A percentile compares a stretch with the other conserved stretches of the same genome.
These are phyloP conservation scores for Drosophila miranda DNA, from an alignment of 1,140 invertebrate species.

Conservation along the genomic window DNA sequence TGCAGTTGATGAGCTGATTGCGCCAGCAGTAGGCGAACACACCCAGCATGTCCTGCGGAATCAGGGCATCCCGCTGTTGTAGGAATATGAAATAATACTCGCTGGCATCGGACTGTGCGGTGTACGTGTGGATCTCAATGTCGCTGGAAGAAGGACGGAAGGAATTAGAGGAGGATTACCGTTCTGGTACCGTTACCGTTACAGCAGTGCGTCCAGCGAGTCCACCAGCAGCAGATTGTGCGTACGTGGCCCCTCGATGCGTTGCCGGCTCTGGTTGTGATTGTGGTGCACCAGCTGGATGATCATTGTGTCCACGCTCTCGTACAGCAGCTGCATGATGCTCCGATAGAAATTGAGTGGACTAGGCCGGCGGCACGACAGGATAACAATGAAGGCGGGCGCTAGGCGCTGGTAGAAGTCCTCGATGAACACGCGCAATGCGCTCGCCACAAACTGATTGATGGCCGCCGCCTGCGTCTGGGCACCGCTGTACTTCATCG, in stretches of 20 bases:
- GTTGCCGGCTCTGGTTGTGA: conserved; percentile 7
- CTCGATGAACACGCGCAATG: conserved; percentile 49
- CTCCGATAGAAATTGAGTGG: conserved; percentile 60
- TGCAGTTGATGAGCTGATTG: conserved; percentile 63
- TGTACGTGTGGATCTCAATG: conserved; percentile 54
- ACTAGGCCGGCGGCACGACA: conserved; percentile 55
- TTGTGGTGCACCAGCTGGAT: conserved; percentile 52
- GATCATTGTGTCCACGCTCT: conserved; percentile 61
- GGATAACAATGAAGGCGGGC: conserved; percentile 53
- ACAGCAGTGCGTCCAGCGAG: conserved; percentile 55
- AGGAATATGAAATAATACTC: conserved; percentile 68
- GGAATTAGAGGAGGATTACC: neutral
- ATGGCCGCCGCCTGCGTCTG: conserved; percentile 52
- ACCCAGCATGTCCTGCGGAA: conserved; percentile 48
- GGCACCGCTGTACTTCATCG: conserved; percentile 50
- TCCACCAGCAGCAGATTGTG: conserved; percentile 59
- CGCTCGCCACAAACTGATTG: conserved; percentile 54
- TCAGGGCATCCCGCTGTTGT: conserved; percentile 45
- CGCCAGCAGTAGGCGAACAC: conserved; percentile 66
- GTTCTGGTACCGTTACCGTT: conserved; percentile 5
- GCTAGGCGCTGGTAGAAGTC: conserved; percentile 58
- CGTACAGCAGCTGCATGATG: conserved; percentile 63
- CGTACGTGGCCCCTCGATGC: conserved; percentile 28
- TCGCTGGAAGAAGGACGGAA: conserved; percentile 21
- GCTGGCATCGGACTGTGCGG: conserved; percentile 32